Percentiles rank a stretch among this genome's conserved stretches.
Evolutionary conservation across 92 coral and sea anemone genomes (phyloP).

Genomic region (Diadumene lineata): DNA sequence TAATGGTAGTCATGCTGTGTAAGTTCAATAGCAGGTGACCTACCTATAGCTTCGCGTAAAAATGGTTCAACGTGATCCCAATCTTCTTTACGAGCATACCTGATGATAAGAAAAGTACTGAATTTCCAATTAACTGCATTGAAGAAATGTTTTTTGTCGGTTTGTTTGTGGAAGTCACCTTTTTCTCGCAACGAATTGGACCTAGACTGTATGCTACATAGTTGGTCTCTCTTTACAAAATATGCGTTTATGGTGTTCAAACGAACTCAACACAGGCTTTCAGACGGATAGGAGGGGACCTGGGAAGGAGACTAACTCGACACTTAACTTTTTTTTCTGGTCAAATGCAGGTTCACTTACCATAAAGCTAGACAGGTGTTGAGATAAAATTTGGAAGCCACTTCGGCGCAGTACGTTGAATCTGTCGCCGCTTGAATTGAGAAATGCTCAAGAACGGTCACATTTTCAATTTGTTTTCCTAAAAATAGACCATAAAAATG

Average conservation of each 20-base stretch:
- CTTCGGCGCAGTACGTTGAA: slow-evolving; percentile 76
- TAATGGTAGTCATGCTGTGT: too few relatives aligned
- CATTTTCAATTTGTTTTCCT: slow-evolving; percentile 74
- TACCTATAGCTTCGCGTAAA: slow-evolving; percentile 60
- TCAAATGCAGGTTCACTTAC: slow-evolving; percentile 41
- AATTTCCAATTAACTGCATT: too few relatives aligned
- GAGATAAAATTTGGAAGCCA: slow-evolving; percentile 76
- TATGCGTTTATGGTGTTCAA: too few relatives aligned
- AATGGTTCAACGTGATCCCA: slow-evolving; percentile 76
- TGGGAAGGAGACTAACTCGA: too few relatives aligned
- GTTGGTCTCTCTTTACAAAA: too few relatives aligned
- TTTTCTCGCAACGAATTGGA: too few relatives aligned
- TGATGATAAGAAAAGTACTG: slow-evolving; percentile 1
- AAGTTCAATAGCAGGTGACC: not conserved
- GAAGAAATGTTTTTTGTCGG: too few relatives aligned
- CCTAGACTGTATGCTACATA: too few relatives aligned
- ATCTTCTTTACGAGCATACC: slow-evolving; percentile 86
- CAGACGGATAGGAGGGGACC: too few relatives aligned
- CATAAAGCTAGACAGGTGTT: slow-evolving; percentile 85
- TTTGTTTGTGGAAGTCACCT: too few relatives aligned
- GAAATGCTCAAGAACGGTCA: slow-evolving; percentile 66
- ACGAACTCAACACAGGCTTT: too few relatives aligned
- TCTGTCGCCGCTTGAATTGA: slow-evolving; percentile 68
- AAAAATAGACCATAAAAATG: not conserved
- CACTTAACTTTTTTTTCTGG: too few relatives aligned